Evolutionary conservation across 2,797 vertebrate species (phyloP).

Genomic region (Onychomys arenicola): DNA sequence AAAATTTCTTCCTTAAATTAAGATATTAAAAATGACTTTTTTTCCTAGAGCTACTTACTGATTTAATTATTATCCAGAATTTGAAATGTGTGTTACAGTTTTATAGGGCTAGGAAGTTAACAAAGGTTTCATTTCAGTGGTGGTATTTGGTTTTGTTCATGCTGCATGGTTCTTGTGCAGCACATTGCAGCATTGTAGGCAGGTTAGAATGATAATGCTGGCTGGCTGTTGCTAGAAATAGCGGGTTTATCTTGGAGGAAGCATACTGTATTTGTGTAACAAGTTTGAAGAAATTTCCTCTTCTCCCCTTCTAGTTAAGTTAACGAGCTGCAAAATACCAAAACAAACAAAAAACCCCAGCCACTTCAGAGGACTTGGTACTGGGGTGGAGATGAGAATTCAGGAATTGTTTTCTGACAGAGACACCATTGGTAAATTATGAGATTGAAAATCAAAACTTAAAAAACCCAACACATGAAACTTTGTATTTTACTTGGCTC

Average conservation of each 20-base stretch:
- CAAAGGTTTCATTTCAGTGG: conserved; percentile 14
- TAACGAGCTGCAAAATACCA: not conserved
- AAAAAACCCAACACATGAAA: not conserved
- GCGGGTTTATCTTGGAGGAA: not conserved
- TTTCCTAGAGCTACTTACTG: not conserved
- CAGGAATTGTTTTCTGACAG: conserved; percentile 20
- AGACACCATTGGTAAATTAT: conserved; percentile 34
- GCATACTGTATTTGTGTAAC: not conserved
- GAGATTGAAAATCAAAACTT: conserved; percentile 10
- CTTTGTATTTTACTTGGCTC: not conserved
- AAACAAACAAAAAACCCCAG: not conserved
- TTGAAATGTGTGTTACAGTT: conserved; percentile 5
- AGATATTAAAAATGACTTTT: not conserved
- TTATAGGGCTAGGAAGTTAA: not conserved
- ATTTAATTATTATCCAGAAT: conserved; percentile 55
- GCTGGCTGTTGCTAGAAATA: not conserved
- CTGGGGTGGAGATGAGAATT: not conserved
- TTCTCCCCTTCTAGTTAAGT: not conserved
- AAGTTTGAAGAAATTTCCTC: conserved; percentile 7
- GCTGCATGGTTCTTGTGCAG: not conserved
- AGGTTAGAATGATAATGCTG: not conserved
- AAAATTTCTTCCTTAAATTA: conserved; percentile 55
- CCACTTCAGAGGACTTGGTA: conserved; percentile 38
- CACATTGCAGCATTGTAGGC: not conserved
- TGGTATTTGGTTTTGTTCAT: conserved; percentile 34